Evolutionary conservation across 2,797 vertebrate genomes (phyloP).

Genomic region (Microctenopoma stevenorrisi): DNA sequence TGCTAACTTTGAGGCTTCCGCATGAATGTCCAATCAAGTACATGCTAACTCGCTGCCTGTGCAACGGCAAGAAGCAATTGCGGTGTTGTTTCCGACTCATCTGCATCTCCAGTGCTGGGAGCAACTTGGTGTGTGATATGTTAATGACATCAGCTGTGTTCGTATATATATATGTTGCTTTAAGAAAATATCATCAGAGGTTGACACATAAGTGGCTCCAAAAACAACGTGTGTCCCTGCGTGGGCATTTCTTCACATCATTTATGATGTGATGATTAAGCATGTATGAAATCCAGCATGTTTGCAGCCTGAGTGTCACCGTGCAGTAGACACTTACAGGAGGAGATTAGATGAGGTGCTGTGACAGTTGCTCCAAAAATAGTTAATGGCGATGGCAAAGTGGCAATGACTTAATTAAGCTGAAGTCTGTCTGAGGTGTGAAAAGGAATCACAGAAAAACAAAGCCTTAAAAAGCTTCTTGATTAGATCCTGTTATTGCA

Average conservation of each 20-base stretch:
- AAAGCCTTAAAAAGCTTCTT: constrained; percentile 1
- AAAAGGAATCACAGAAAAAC: constrained; percentile 13
- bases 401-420: constrained; percentile 32
- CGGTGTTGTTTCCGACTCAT: constrained; percentile 41
- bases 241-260: constrained; percentile 6
- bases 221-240: not conserved
- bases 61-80: constrained; percentile 14
- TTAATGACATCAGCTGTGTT: constrained; percentile 33
- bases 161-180: not conserved
- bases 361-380: constrained; percentile 17
- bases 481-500: not conserved
- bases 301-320: constrained; percentile 13
- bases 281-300: constrained; percentile 22
- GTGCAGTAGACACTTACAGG: constrained; percentile 14
- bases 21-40: constrained; percentile 72
- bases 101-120: constrained; percentile 20
- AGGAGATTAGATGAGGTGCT: constrained; percentile 6
- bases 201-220: constrained; percentile 3
- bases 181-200: constrained; percentile 15
- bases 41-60: constrained; percentile 47
- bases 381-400: constrained; percentile 20
- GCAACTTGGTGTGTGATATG: constrained; percentile 22
- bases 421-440: constrained; percentile 27
- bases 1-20: constrained; percentile 43
- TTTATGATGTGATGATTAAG: constrained; percentile 14